Conservation (phyloP, 2,797 vertebrate species). For the Gastrophryne carolinensis region DNA sequence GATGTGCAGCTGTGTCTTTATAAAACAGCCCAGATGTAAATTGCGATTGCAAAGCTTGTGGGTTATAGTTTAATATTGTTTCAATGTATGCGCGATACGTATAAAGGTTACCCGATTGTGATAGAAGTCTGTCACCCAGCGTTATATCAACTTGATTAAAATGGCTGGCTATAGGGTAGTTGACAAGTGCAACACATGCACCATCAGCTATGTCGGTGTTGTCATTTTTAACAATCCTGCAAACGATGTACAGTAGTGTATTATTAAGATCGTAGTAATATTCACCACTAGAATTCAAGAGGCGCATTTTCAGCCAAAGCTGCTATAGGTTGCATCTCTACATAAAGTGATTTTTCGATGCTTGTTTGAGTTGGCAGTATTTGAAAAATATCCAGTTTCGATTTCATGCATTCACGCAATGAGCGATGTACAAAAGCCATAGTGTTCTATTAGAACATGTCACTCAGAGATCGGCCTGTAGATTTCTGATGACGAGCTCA, state of each 20-base stretch:
- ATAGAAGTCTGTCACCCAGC: no score
- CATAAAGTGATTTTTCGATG: background rate
- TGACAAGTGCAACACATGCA: background rate
- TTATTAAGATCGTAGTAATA: conserved; percentile 11
- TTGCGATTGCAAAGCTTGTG: background rate
- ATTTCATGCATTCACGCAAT: background rate
- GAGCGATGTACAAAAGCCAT: background rate
- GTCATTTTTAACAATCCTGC: background rate
- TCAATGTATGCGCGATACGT: conserved; percentile 2
- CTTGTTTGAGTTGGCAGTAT: background rate
- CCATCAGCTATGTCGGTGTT: background rate
- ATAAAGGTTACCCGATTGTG: background rate
- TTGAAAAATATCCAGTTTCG: background rate
- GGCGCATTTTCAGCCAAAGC: background rate
- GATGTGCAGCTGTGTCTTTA: background rate
- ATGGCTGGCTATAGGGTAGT: background rate
- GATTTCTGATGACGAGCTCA: background rate
- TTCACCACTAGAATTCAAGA: background rate
- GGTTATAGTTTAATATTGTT: conserved; percentile 2
- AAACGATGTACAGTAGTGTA: background rate
- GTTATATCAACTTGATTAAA: background rate
- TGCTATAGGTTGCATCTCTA: background rate
- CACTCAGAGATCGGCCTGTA: background rate
- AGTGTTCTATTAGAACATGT: background rate
- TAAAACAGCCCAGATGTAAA: conserved; percentile 3